Evolutionary conservation across 2,797 vertebrate species (phyloP), one percentile per base, ranked within the genome.

Genomic region (Argyrosomus regius): DNA sequence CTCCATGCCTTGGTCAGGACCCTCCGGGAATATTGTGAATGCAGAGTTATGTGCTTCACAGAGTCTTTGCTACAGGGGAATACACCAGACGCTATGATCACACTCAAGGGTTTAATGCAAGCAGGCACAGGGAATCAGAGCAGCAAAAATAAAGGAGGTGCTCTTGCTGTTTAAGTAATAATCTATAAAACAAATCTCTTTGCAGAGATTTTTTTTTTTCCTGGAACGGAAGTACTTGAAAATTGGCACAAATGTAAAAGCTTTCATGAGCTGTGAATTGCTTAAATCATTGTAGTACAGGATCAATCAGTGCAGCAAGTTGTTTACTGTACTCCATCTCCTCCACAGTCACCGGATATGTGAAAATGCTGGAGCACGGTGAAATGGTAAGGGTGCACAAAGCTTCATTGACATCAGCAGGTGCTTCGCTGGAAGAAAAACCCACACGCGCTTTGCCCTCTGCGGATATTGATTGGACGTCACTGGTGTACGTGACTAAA

Each of bases 31-130:
- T 84, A 90, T 77, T 77, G 57, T 64, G 81, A 83, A 87, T 76
- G 85, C 59, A 87, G 77, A 82, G 60, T 88, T 84, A 83, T 88
- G 79, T 78, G 81, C 67, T 84, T 86, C 59, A 75, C 46, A 53
- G 60, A 72, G 75, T 69, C 86, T 85, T 78, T 81, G 72, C 50
- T 81, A 68, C 53, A 50, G 26, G 56, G 61, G 60, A 69, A 82
- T 69, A 72, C 79, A 57, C 49, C 77, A 58, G 67, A 39, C 77
- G 39, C 75, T 85, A 28, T 66, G 87, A 86, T 85, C 84, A 76
- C 70, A 80, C 76, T 82, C 20, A 11, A 65, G 72, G 80, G 54
- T 56, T 86, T 76, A 67, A 89, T 80, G 67, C 28, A 65, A 78
- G 77, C 61, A 71, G 78, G 82, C 66, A 63, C 24, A 35, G 26